Conservation (phyloP, 2,113 vertebrate species). For the Microtus montanus region DNA sequence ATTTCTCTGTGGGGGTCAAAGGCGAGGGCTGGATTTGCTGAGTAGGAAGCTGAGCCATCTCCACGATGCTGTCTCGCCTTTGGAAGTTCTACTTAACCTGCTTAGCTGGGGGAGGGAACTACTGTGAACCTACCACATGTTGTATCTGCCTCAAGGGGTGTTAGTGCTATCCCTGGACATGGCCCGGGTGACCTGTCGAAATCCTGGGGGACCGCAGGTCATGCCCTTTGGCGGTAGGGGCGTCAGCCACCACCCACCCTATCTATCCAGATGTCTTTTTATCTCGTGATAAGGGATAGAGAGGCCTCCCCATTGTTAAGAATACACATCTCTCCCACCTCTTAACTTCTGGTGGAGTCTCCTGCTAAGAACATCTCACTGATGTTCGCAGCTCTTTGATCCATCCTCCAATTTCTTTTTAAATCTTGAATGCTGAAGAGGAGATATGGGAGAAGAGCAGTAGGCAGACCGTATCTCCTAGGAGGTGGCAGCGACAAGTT, state of each 20-base stretch:
- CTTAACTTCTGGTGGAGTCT: not conserved
- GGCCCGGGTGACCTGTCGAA: not conserved
- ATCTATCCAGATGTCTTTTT: not conserved
- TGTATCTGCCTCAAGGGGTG: not conserved
- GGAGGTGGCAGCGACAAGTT: not conserved
- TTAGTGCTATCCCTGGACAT: not conserved
- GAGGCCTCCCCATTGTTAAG: not conserved
- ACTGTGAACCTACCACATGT: not conserved
- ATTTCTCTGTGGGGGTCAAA: not conserved
- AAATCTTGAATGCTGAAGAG: not conserved
- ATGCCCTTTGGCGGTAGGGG: not conserved
- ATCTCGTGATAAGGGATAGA: not conserved
- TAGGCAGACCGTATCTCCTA: not conserved
- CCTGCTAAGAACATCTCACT: constrained; percentile 21
- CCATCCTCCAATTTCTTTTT: not conserved
- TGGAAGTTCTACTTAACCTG: not conserved
- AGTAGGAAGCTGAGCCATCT: not conserved
- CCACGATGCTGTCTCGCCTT: not conserved
- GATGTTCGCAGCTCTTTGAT: not conserved
- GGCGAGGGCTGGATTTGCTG: not conserved
- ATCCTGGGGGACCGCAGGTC: constrained; percentile 4
- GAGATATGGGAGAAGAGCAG: not conserved
- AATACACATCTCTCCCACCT: not conserved
- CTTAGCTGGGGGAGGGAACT: not conserved
- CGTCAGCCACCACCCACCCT: not conserved